Evolutionary conservation across 2,797 vertebrate genomes (phyloP), one percentile per base, ranked within the genome.

Genomic region (Girardinus metallicus): DNA sequence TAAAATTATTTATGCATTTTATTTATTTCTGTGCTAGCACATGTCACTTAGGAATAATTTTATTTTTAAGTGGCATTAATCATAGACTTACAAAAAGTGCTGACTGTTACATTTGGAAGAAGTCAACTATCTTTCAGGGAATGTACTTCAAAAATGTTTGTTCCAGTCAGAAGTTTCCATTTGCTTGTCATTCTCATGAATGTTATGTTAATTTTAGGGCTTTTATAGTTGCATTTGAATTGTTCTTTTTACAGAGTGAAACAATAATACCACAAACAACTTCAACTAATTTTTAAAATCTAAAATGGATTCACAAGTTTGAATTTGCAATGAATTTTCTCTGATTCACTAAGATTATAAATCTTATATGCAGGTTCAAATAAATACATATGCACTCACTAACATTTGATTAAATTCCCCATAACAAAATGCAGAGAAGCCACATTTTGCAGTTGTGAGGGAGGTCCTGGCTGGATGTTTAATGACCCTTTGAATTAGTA

Each of bases 1-100:
- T 23, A 62, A 73, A 84, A 84, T 66, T 13, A 3, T 1, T 5
- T 39, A 70, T 78, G 70, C 13, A 64, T 23, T 0, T 55, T 1
- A 47, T 62, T 5, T 23, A 1, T 53, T 64, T 64, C n/a, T 79
- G 49, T 60, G 39, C 80, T 44, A 46, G 26, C 41, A 80, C 26
- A 73, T 21, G 64, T 26, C 21, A 1, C 0, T 64, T 16, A 72
- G 31, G 3, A 51, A 66, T 44, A 29, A 13, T 5, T 43, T 43
- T n/a, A n/a, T n/a, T n/a, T n/a, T 26, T 70, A 41, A 4, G 2
- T n/a, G 9, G 8, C 5, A 70, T 70, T n/a, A 70, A 68, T 70
- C 23, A 43, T 43, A 41, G 66, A 23, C 36, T 5, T 68, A 39
- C 64, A 64, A 15, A 64, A 64, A 60, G 29, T 3, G 36, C 64